These are phyloP conservation scores for Sebastes nivosus DNA, from an alignment of 2,797 vertebrate species.

Conservation along the genomic window DNA sequence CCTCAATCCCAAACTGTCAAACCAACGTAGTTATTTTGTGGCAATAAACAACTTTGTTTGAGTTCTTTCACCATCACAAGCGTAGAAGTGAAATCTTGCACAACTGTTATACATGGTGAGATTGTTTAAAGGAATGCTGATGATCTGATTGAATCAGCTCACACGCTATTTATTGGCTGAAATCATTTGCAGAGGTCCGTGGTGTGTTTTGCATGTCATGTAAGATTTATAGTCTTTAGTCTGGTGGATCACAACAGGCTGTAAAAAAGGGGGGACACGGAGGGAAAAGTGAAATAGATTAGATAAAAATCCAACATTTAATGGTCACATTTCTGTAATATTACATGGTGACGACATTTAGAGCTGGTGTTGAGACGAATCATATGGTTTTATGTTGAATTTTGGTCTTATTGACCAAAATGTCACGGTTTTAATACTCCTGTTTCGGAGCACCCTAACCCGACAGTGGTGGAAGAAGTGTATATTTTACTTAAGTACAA, in stretches of 20 bases:
- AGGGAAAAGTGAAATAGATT: neutral
- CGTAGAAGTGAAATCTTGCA: neutral
- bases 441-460: too few relatives aligned
- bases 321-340: too few relatives aligned
- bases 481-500: too few relatives aligned
- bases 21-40: conserved; percentile 8
- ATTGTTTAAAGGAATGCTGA: conserved; percentile 8
- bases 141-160: neutral
- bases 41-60: neutral
- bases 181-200: conserved; percentile 2
- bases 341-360: too few relatives aligned
- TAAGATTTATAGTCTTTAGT: conserved; percentile 11
- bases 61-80: neutral
- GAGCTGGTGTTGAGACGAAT: too few relatives aligned
- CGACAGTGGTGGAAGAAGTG: too few relatives aligned
- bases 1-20: conserved; percentile 13
- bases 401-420: too few relatives aligned
- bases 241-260: neutral
- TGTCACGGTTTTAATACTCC: too few relatives aligned
- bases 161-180: neutral
- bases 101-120: neutral
- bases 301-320: too few relatives aligned
- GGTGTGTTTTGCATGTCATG: conserved; percentile 11
- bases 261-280: neutral
- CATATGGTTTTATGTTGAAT: too few relatives aligned